phyloP scores from a whole-genome alignment of 2,113 vertebrate species.

The Muscicapa adusta region DNA sequence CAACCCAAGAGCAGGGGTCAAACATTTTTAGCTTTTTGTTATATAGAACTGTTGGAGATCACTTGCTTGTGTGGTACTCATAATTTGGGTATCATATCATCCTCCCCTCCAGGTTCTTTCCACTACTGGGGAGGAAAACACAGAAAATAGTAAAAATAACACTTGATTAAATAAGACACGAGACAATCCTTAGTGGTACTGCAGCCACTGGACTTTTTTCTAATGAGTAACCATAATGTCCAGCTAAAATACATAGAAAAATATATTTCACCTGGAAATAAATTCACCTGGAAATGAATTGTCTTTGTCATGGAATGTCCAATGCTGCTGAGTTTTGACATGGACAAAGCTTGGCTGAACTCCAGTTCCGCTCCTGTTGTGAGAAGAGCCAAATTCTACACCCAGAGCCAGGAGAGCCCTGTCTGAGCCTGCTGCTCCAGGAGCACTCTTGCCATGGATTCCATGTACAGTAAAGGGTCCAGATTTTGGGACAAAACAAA shows the following conservation, averaged over 20 bases:
- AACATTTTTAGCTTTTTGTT: neutral
- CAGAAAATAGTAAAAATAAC: neutral
- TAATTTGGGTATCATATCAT: neutral
- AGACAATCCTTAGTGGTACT: neutral
- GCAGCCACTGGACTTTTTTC: neutral
- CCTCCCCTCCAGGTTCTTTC: neutral
- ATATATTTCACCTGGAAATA: neutral
- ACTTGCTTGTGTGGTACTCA: neutral
- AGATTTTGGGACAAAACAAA: neutral
- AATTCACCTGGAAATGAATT: neutral
- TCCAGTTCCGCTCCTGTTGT: neutral
- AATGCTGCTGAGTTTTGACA: neutral
- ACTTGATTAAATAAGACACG: neutral
- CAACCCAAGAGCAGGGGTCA: neutral
- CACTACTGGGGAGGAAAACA: neutral
- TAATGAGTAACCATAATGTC: neutral
- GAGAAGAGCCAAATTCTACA: neutral
- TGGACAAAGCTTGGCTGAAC: neutral
- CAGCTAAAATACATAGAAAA: neutral
- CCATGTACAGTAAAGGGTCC: neutral
- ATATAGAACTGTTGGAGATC: neutral
- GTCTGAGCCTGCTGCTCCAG: neutral
- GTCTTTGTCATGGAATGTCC: neutral
- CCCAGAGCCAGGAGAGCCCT: neutral
- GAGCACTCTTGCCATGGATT: fast-evolving